phyloP scores from a whole-genome alignment of 2,888 invertebrate genomes.

The Dasysyrphus tricinctus region DNA sequence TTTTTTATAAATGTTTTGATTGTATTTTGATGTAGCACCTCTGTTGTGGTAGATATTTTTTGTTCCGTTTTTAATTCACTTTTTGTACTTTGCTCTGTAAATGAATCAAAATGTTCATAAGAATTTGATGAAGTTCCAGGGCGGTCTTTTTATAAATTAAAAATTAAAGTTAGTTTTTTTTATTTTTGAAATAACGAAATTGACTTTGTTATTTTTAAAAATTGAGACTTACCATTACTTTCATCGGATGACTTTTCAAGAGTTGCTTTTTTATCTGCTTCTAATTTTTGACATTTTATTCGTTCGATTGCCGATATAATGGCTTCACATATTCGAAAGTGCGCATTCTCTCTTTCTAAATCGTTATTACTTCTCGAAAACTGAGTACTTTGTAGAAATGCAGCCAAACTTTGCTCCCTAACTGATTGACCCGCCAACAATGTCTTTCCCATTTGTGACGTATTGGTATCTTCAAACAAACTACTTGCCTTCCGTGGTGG shows the following conservation, averaged over 20 bases:
- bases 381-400: conserved; percentile 89
- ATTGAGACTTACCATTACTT: background rate
- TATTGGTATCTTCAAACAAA: conserved; percentile 80
- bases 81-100: background rate
- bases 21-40: background rate
- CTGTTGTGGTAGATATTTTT: background rate
- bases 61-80: background rate
- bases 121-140: conserved; percentile 60
- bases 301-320: conserved; percentile 92
- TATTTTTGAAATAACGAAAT: too few species aligned
- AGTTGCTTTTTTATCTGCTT: conserved; percentile 47
- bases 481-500: conserved; percentile 78
- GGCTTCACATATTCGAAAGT: conserved; percentile 93
- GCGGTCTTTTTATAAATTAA: background rate
- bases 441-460: conserved; percentile 76
- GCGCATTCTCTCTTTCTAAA: conserved; percentile 93
- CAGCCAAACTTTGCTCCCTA: conserved; percentile 88
- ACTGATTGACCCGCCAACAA: conserved; percentile 70
- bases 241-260: background rate
- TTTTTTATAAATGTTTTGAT: background rate
- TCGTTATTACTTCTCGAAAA: conserved; percentile 89
- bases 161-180: background rate
- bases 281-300: conserved; percentile 86
- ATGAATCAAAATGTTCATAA: background rate
- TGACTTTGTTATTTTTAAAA: background rate